Percentiles rank a stretch among this genome's conserved stretches.
Conservation (phyloP, 2,113 vertebrate genomes). For the Pterocles gutturalis region DNA sequence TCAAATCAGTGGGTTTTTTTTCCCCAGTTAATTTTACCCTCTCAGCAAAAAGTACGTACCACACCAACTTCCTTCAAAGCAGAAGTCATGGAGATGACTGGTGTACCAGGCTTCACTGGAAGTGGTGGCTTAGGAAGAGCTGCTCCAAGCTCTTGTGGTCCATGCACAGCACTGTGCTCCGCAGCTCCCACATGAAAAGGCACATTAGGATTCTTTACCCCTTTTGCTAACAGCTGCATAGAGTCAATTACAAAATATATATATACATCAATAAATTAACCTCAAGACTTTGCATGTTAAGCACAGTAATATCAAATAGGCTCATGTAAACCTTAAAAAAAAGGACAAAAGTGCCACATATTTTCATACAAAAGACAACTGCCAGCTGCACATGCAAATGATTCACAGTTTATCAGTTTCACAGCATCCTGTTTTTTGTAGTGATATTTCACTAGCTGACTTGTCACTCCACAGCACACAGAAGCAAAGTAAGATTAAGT, state of each 20-base stretch:
- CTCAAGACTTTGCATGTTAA: not conserved
- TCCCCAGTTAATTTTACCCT: not conserved
- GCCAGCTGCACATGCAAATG: not conserved
- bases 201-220: slow-evolving; percentile 75
- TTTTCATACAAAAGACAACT: not conserved
- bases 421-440: not conserved
- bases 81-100: slow-evolving; percentile 91
- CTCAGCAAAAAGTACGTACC: slow-evolving; percentile 79
- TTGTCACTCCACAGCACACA: not conserved
- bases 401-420: not conserved
- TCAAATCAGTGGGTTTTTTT: not conserved
- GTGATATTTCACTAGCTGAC: not conserved
- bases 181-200: slow-evolving; percentile 63
- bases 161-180: slow-evolving; percentile 55
- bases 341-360: not conserved
- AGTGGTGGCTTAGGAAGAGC: slow-evolving; percentile 72
- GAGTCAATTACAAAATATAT: not conserved
- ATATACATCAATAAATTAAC: not conserved
- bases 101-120: slow-evolving; percentile 67
- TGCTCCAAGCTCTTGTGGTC: slow-evolving; percentile 68
- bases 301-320: not conserved
- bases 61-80: slow-evolving; percentile 93
- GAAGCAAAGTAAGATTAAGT: not conserved
- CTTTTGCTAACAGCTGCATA: slow-evolving; percentile 84
- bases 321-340: not conserved